Conservation (phyloP, 2,888 invertebrate species). For the Listrodromus nycthemerus region DNA sequence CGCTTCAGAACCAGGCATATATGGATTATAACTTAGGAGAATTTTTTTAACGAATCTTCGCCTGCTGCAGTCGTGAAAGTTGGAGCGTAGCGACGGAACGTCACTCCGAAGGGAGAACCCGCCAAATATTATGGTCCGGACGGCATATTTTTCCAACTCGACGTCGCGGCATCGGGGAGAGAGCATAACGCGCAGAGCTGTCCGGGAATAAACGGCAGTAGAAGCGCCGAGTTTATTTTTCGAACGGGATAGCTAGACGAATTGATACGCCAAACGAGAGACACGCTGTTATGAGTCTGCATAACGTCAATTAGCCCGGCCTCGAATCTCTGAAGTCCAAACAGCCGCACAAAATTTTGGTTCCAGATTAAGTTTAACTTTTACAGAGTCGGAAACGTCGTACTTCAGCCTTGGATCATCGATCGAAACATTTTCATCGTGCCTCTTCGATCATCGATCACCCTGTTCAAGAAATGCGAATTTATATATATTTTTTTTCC, state of each 20-base stretch:
- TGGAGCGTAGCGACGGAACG: slow-evolving; percentile 8
- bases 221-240: slow-evolving; percentile 75
- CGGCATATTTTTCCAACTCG: slow-evolving; percentile 71
- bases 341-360: slow-evolving; percentile 67
- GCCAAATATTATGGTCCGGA: slow-evolving; percentile 66
- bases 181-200: slow-evolving; percentile 12
- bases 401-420: too few species aligned
- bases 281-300: slow-evolving; percentile 78
- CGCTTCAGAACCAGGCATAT: too few species aligned
- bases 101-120: background rate
- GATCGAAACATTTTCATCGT: background rate
- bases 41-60: background rate
- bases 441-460: too few species aligned
- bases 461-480: slow-evolving; percentile 66
- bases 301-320: slow-evolving; percentile 78
- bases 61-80: background rate
- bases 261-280: slow-evolving; percentile 77
- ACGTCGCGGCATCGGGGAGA: slow-evolving; percentile 4
- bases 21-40: too few species aligned
- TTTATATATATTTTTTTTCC: too few species aligned
- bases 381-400: too few species aligned
- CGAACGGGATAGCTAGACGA: slow-evolving; percentile 73
- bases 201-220: slow-evolving; percentile 41
- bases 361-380: slow-evolving; percentile 23
- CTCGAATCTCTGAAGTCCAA: slow-evolving; percentile 71